Evolutionary conservation across 2,113 vertebrate species (phyloP).

Genomic region (Conger conger): DNA sequence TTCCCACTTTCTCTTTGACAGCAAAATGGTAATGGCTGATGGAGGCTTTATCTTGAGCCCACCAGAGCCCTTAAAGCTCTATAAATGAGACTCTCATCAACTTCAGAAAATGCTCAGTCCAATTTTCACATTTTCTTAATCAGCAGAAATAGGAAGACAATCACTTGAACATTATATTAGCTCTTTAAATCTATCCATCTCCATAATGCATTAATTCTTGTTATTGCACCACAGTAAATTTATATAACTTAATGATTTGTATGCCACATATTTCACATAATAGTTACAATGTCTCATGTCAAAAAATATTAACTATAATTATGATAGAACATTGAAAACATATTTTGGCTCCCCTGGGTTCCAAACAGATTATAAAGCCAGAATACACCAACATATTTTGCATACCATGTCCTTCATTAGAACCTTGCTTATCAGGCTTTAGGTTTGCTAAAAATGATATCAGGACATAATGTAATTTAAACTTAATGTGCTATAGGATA

Average conservation of each 20-base stretch:
- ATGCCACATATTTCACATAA: neutral
- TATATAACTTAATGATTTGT: neutral
- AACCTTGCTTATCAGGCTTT: too few relatives aligned
- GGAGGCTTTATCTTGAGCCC: neutral
- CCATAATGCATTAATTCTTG: neutral
- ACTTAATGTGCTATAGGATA: too few relatives aligned
- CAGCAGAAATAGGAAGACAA: neutral
- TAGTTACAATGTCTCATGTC: too few relatives aligned
- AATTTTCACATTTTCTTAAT: neutral
- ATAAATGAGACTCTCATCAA: neutral
- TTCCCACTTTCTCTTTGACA: neutral
- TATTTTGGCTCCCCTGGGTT: too few relatives aligned
- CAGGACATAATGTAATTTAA: too few relatives aligned
- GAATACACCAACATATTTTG: too few relatives aligned
- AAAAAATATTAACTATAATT: neutral
- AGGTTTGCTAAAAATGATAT: too few relatives aligned
- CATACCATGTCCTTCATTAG: too few relatives aligned
- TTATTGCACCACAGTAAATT: neutral
- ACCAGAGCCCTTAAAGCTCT: neutral
- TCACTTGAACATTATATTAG: neutral
- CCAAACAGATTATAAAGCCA: too few relatives aligned
- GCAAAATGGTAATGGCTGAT: neutral
- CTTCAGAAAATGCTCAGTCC: neutral
- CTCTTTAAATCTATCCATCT: neutral
- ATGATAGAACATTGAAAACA: neutral